Base-by-base conservation (phyloP, 2,113 vertebrate species). In the Chlorodrepanis virens region DNA sequence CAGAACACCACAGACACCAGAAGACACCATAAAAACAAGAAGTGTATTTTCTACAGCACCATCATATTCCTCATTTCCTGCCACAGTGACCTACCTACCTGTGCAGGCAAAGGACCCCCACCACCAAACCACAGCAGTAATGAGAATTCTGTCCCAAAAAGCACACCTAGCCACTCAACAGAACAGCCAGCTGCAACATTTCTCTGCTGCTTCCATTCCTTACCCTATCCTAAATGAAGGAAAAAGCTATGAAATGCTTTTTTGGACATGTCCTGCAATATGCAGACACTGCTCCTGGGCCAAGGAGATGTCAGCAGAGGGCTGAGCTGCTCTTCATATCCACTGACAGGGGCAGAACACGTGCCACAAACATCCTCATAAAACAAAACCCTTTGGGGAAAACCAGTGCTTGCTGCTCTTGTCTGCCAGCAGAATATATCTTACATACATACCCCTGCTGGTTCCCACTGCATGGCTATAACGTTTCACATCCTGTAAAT, bases 311-410 rank as follows among this genome's bases (percentile, higher is more conserved):
- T 45, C 42, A 4, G 2, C 6, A 16, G 11, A 72, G 21, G 5
- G 16, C 31, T 52, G 49, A 84, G 42, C 47, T 60, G 78, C 47
- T 33, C 53, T 57, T 56, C 35, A n/a, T 4, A 68, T 2, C 44
- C 29, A 24, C 3, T 64, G 39, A 28, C 24, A 37, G 0, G 4
- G 27, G 28, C 29, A 77, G 31, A 68, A 61, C 24, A n/a, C 0
- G 0, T 28, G n/a, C 72, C 74, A 83, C 60, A 53, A 40, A 4
- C 27, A 56, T 15, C 15, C 35, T 69, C 39, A 69, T 29, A 24
- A 67, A 76, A 25, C 7, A 21, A 68, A 72, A 57, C 1, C 14
- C 22, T 64, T 70, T 45, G 1, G 15, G 50, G 57, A 76, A 75
- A 78, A 47, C 11, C 42, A 37, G 71, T 42, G n/a, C 20, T 61